A percentile compares a stretch with the other conserved stretches of the same genome.
Evolutionary conservation across 2,888 invertebrate genomes (phyloP).

Genomic region (Yponomeuta evonymella): DNA sequence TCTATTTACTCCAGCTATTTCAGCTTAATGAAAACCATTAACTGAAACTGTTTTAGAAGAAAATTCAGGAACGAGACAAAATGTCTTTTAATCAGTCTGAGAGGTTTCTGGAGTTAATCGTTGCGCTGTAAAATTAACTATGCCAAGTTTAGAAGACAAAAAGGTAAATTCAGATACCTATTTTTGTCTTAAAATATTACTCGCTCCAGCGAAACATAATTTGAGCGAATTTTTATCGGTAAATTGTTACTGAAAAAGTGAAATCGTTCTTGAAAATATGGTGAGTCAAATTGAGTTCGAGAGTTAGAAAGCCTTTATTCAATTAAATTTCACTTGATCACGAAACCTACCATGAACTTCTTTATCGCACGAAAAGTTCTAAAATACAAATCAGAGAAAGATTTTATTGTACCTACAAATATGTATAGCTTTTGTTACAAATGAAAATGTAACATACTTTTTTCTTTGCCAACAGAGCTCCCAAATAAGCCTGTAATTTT

Average conservation of each 20-base stretch:
- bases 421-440: background rate
- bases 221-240: no score
- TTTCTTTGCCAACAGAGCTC: slow-evolving; percentile 75
- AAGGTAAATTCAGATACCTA: background rate
- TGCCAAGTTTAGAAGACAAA: background rate
- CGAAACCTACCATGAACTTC: no score
- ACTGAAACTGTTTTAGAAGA: background rate
- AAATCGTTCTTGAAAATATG: no score
- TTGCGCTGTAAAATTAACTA: background rate
- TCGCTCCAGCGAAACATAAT: no score
- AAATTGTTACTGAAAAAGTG: no score
- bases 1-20: no score
- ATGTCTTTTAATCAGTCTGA: background rate
- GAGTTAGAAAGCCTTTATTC: no score
- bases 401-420: background rate
- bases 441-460: background rate
- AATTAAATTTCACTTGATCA: no score
- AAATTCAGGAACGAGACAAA: background rate
- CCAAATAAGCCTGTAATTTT: slow-evolving; percentile 84
- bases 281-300: no score
- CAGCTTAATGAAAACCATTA: background rate
- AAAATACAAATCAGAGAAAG: background rate
- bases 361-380: background rate
- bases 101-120: background rate
- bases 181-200: no score